Conservation (phyloP, 2,888 invertebrate genomes). For the Andricus quercusramuli region DNA sequence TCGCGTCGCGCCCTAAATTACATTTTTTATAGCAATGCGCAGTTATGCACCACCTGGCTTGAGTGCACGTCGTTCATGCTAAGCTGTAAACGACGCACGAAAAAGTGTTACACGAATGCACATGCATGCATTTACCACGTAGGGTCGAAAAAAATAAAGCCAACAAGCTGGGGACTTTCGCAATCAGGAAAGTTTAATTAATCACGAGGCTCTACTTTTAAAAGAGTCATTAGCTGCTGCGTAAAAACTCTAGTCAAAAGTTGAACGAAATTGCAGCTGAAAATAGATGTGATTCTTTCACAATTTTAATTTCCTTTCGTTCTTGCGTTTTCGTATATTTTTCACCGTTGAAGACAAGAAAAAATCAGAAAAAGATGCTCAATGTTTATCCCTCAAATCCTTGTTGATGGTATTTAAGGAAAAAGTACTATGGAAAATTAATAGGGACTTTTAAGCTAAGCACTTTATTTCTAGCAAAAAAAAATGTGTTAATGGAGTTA, state of each 20-base stretch:
- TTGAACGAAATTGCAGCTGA: not conserved
- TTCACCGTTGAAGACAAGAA: not conserved
- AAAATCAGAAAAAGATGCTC: not conserved
- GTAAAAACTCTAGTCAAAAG: not conserved
- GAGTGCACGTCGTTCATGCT: conserved; percentile 20
- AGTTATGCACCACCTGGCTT: conserved; percentile 12
- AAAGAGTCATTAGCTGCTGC: conserved; percentile 5
- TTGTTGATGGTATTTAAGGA: not conserved
- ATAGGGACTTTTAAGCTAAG: not conserved
- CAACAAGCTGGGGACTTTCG: conserved; percentile 10
- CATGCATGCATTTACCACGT: conserved; percentile 5
- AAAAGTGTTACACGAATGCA: conserved; percentile 1
- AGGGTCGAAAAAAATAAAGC: conserved; percentile 23
- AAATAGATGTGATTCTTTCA: not conserved
- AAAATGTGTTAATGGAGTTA: too few relatives aligned
- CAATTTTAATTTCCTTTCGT: not conserved
- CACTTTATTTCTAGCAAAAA: too few relatives aligned
- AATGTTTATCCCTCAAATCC: not conserved
- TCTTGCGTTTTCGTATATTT: not conserved
- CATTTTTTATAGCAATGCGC: conserved; percentile 8
- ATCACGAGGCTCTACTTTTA: conserved; percentile 1
- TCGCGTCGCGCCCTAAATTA: not conserved
- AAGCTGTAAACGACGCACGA: not conserved
- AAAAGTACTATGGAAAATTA: not conserved
- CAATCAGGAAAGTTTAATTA: conserved; percentile 39